These are phyloP conservation scores for Hedya salicella DNA, from an alignment of 2,888 invertebrate genomes.

Conservation along the genomic window DNA sequence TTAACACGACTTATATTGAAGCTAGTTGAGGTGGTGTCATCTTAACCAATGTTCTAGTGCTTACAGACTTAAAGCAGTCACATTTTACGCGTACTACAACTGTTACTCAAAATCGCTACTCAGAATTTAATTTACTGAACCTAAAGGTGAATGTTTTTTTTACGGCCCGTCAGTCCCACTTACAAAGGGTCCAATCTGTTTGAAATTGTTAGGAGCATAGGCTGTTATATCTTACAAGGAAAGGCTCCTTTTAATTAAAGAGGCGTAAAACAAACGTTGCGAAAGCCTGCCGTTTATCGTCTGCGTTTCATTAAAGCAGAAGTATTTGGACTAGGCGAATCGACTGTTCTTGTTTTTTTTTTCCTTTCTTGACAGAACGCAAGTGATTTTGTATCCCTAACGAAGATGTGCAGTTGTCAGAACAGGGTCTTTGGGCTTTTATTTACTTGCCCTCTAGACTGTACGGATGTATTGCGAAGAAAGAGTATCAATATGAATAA, in stretches of 20 bases:
- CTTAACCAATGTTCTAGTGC: too few relatives aligned
- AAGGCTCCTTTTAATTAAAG: constrained; percentile 36
- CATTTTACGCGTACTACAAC: neutral
- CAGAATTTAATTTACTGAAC: constrained; percentile 30
- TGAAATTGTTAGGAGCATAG: neutral
- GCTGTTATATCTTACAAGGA: neutral
- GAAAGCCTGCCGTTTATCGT: constrained; percentile 26
- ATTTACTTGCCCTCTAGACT: too few relatives aligned
- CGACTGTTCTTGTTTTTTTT: constrained; percentile 4
- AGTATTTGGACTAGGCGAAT: constrained; percentile 9
- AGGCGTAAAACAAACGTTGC: constrained; percentile 29
- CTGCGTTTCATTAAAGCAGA: constrained; percentile 17
- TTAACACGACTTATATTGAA: too few relatives aligned
- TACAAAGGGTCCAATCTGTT: constrained; percentile 12
- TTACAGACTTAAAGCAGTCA: too few relatives aligned
- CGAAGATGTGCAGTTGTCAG: too few relatives aligned
- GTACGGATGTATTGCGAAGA: too few relatives aligned
- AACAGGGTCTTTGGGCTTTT: too few relatives aligned
- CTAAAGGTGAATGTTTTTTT: constrained; percentile 30
- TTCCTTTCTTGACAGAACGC: neutral
- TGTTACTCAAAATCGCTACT: constrained; percentile 6
- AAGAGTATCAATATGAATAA: too few relatives aligned
- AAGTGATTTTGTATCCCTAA: neutral
- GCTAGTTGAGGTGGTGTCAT: too few relatives aligned
- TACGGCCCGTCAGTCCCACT: constrained; percentile 15